Conservation (phyloP, 92 coral and sea anemone species). For the Epizoanthus illoricatus region DNA sequence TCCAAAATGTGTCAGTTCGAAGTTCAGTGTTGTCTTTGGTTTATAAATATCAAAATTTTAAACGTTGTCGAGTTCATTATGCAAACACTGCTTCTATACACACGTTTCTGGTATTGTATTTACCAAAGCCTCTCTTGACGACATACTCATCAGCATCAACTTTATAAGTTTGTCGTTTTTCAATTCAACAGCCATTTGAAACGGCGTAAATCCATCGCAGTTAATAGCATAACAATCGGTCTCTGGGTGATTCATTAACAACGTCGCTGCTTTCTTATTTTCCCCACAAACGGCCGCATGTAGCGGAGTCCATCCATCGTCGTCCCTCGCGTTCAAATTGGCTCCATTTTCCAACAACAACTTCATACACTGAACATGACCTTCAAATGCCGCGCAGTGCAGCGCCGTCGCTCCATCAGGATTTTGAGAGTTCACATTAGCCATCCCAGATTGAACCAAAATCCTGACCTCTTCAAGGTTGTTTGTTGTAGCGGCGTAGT, state of each 20-base stretch:
- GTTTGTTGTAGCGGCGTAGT: conserved; percentile 80
- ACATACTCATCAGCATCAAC: conserved; percentile 59
- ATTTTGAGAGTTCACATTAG: conserved; percentile 77
- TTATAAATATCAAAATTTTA: no score
- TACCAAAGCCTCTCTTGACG: conserved; percentile 37
- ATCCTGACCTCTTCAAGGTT: conserved; percentile 71
- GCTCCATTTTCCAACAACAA: conserved; percentile 73
- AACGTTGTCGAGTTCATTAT: no score
- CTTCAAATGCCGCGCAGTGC: conserved; percentile 85
- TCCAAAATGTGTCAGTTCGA: no score
- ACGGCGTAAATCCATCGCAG: conserved; percentile 73
- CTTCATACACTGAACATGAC: conserved; percentile 60
- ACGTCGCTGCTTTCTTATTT: conserved; percentile 54
- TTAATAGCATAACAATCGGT: conserved; percentile 67
- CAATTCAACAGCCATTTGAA: conserved; percentile 85
- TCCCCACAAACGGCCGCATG: conserved; percentile 86
- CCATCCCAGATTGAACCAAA: conserved; percentile 77
- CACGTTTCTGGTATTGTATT: conserved; percentile 55
- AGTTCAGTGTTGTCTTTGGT: no score
- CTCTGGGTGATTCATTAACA: conserved; percentile 56
- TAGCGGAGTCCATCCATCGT: conserved; percentile 84
- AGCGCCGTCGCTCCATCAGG: conserved; percentile 90
- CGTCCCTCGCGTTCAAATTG: conserved; percentile 61
- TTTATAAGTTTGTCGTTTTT: conserved; percentile 63
- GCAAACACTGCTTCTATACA: conserved; percentile 7